These are phyloP conservation scores for Sebastes itinus DNA, from an alignment of 2,797 vertebrate genomes.

Conservation along the genomic window DNA sequence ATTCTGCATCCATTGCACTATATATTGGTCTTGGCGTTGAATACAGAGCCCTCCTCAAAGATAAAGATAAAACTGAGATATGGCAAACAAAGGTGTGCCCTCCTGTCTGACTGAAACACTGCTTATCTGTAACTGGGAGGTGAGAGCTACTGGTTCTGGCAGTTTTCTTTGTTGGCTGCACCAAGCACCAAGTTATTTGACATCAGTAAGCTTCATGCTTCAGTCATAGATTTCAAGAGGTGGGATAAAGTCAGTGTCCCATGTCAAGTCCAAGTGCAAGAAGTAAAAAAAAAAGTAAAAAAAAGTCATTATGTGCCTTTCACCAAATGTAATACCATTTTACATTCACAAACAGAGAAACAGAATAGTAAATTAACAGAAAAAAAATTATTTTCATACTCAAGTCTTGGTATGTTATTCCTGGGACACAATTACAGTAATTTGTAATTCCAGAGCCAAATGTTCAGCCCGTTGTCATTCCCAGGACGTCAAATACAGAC, in stretches of 20 bases:
- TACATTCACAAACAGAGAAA: too few relatives aligned
- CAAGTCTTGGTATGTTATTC: background rate
- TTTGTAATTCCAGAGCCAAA: too few relatives aligned
- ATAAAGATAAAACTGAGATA: background rate
- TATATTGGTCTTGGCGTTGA: background rate
- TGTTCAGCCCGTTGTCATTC: too few relatives aligned
- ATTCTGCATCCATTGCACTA: background rate
- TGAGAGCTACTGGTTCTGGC: background rate
- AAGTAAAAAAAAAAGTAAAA: too few relatives aligned
- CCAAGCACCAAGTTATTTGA: background rate
- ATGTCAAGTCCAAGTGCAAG: too few relatives aligned
- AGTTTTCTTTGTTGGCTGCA: background rate
- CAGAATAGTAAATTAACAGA: background rate
- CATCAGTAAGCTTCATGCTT: background rate
- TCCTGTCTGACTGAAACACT: background rate
- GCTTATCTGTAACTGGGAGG: background rate
- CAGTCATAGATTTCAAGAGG: background rate
- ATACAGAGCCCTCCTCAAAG: background rate
- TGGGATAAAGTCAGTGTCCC: too few relatives aligned
- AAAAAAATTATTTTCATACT: background rate
- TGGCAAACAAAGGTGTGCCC: conserved; percentile 15
- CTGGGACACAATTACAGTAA: background rate
- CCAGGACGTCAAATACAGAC: too few relatives aligned
- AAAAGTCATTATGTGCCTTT: too few relatives aligned
- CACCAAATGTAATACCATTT: too few relatives aligned